These are phyloP conservation scores for Sepioteuthis lessoniana DNA, from an alignment of 2,888 invertebrate species.

Conservation along the genomic window DNA sequence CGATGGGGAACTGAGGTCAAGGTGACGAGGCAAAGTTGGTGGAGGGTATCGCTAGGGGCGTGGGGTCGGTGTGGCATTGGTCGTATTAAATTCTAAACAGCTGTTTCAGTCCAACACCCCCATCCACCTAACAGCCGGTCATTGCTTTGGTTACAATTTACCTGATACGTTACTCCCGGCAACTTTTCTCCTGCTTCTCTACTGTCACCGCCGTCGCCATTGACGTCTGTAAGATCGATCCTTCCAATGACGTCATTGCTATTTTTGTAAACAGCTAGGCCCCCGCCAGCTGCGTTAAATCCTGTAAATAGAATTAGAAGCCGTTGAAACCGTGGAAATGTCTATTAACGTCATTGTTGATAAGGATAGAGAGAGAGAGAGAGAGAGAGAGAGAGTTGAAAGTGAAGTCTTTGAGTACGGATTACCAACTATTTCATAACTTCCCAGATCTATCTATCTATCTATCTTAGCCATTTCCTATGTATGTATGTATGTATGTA, in stretches of 20 bases:
- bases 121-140: neutral
- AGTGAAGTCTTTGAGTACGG: neutral
- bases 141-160: constrained; percentile 17
- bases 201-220: neutral
- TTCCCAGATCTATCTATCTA: neutral
- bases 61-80: neutral
- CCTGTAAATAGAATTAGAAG: neutral
- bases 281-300: constrained; percentile 2
- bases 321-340: constrained; percentile 33
- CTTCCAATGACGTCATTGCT: neutral
- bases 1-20: neutral
- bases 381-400: neutral
- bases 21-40: neutral
- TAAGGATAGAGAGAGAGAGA: neutral
- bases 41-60: too few species aligned
- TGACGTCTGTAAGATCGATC: neutral
- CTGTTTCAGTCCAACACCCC: neutral
- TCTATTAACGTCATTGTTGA: neutral
- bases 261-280: neutral
- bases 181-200: neutral
- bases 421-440: neutral
- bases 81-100: neutral
- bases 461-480: too few species aligned
- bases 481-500: too few species aligned
- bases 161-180: neutral